Conservation (phyloP, 2,113 vertebrate genomes). For the Eupsittula cactorum region DNA sequence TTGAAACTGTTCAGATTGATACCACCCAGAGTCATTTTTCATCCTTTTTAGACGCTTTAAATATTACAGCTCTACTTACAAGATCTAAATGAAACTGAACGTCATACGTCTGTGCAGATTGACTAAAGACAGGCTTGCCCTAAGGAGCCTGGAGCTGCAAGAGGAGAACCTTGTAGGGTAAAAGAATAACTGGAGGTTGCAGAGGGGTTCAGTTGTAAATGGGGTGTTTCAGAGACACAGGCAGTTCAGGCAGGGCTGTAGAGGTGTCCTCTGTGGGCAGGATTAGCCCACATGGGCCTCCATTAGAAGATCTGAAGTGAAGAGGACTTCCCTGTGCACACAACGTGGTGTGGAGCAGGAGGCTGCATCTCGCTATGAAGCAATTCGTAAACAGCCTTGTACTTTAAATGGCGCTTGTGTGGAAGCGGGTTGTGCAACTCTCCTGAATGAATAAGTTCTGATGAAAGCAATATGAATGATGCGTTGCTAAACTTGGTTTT, state of each 20-base stretch:
- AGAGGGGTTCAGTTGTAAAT: background rate
- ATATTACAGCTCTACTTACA: background rate
- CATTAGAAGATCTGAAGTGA: background rate
- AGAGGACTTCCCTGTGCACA: background rate
- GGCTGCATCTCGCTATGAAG: background rate
- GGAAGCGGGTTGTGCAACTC: background rate
- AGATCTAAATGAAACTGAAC: background rate
- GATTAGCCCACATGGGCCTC: background rate
- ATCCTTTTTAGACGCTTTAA: background rate
- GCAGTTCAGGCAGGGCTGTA: background rate
- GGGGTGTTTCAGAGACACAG: background rate
- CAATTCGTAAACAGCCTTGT: background rate
- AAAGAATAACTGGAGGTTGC: background rate
- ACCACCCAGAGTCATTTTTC: background rate
- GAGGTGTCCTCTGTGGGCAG: background rate
- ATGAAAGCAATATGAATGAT: background rate
- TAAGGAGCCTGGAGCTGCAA: background rate
- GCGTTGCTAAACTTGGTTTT: background rate
- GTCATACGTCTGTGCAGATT: background rate
- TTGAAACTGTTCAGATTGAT: background rate
- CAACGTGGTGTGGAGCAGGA: background rate
- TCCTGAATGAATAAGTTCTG: background rate
- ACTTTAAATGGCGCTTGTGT: background rate
- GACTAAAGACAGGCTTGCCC: background rate
- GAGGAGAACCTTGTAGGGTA: background rate